Conservation (phyloP, 2,113 vertebrate genomes). For the Desmodus rotundus region DNA sequence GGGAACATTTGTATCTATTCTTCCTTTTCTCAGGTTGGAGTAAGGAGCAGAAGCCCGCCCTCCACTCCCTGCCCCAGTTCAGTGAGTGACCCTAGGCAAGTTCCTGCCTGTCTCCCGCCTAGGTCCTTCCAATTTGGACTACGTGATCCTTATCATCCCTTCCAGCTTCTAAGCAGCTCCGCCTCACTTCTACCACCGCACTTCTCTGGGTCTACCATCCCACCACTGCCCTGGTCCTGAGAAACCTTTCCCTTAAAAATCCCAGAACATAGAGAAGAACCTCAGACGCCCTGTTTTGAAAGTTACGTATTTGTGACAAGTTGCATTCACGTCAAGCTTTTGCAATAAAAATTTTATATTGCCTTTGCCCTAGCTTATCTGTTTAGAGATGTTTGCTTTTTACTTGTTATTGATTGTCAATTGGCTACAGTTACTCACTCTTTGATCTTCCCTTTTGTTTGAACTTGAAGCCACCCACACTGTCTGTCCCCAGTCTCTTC, state of each 20-base stretch:
- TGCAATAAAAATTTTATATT: neutral
- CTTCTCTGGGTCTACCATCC: fast-evolving
- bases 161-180: neutral
- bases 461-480: slow-evolving; percentile 23
- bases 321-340: neutral
- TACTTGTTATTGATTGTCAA: slow-evolving; percentile 45
- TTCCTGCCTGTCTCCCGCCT: neutral
- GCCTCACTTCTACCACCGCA: neutral
- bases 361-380: slow-evolving; percentile 12
- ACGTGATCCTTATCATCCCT: neutral
- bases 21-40: neutral
- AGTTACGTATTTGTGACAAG: neutral
- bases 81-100: neutral
- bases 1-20: neutral
- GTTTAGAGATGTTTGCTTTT: slow-evolving; percentile 39
- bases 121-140: neutral
- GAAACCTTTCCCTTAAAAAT: neutral
- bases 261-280: neutral
- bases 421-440: neutral
- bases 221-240: neutral
- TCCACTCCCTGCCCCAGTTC: neutral
- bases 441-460: slow-evolving; percentile 53
- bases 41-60: neutral
- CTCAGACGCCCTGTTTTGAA: neutral
- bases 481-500: neutral